A percentile compares a stretch with the other conserved stretches of the same genome.
Evolutionary conservation across 2,888 invertebrate species (phyloP).

Genomic region (Venusia cambrica): DNA sequence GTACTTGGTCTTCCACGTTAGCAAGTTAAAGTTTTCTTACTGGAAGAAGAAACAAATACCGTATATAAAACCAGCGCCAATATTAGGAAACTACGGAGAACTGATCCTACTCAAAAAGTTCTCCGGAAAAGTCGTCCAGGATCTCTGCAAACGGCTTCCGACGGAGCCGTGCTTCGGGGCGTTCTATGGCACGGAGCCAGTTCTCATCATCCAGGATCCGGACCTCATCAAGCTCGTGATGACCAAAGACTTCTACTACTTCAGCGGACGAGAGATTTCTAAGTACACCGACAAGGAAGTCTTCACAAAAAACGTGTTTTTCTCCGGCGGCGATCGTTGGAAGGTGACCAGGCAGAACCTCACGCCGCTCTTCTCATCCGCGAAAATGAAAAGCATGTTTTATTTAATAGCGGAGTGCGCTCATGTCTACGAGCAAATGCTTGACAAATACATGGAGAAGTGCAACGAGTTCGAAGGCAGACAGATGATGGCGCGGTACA

Average conservation of each 20-base stretch:
- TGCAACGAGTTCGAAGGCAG: slow-evolving; percentile 38
- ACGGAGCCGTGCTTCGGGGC: slow-evolving; percentile 51
- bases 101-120: slow-evolving; percentile 43
- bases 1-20: slow-evolving; percentile 28
- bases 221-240: slow-evolving; percentile 49
- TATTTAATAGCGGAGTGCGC: slow-evolving; percentile 47
- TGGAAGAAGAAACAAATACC: slow-evolving; percentile 52
- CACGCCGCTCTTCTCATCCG: slow-evolving; percentile 54
- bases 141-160: slow-evolving; percentile 47
- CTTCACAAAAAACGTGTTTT: slow-evolving; percentile 46
- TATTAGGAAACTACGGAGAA: slow-evolving; percentile 54
- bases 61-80: slow-evolving; percentile 35
- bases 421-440: slow-evolving; percentile 39
- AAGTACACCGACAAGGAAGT: slow-evolving; percentile 44
- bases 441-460: slow-evolving; percentile 35
- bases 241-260: slow-evolving; percentile 58
- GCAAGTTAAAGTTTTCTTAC: slow-evolving; percentile 40
- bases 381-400: slow-evolving; percentile 65
- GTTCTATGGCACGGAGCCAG: slow-evolving; percentile 56
- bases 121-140: slow-evolving; percentile 33
- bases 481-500: slow-evolving; percentile 42
- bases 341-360: slow-evolving; percentile 55
- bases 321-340: slow-evolving; percentile 53
- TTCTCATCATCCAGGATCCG: slow-evolving; percentile 53
- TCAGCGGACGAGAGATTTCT: slow-evolving; percentile 50